phyloP scores from a whole-genome alignment of 2,888 invertebrate species.

The Pseudococcus viburni region DNA sequence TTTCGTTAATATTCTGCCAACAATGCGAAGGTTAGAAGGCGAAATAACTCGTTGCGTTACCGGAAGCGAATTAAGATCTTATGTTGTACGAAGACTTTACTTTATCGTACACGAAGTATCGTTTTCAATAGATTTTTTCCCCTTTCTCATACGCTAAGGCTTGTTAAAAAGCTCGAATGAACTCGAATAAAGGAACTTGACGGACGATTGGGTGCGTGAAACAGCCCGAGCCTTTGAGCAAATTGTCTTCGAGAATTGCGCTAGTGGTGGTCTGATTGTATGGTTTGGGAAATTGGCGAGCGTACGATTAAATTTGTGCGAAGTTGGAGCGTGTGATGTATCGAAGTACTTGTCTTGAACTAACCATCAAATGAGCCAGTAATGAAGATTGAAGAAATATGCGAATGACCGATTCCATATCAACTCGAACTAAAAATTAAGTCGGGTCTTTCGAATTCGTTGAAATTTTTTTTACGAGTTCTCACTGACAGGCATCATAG shows the following conservation, averaged over 20 bases:
- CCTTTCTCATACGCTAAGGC: neutral
- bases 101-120: neutral
- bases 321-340: neutral
- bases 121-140: neutral
- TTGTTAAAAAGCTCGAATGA: neutral
- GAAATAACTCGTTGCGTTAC: neutral
- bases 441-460: too few relatives aligned
- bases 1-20: neutral
- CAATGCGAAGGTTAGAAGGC: neutral
- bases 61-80: neutral
- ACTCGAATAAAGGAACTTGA: slow-evolving; percentile 6
- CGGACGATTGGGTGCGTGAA: neutral
- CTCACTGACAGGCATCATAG: too few relatives aligned
- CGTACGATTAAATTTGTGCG: too few relatives aligned
- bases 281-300: neutral
- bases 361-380: too few relatives aligned
- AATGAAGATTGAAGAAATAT: too few relatives aligned
- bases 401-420: too few relatives aligned
- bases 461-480: too few relatives aligned
- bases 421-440: too few relatives aligned
- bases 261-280: neutral
- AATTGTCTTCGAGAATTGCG: neutral
- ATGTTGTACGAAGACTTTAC: neutral
- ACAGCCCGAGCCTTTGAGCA: slow-evolving; percentile 15
- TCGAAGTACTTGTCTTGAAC: too few relatives aligned